These are phyloP conservation scores for Drosophila ironensis DNA, from an alignment of 1,140 invertebrate genomes.

Conservation along the genomic window DNA sequence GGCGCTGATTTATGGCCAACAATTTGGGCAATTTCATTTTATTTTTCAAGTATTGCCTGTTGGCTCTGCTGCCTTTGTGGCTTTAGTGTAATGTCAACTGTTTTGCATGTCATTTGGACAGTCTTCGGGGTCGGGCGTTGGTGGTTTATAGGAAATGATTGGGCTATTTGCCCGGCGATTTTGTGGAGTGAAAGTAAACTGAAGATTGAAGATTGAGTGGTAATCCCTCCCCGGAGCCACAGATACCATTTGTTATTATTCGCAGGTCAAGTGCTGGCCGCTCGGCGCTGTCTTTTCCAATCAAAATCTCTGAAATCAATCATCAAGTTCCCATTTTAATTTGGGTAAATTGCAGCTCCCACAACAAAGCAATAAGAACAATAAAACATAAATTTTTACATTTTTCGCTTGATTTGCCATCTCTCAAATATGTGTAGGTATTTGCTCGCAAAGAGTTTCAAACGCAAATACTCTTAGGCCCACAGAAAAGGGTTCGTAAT, in stretches of 20 bases:
- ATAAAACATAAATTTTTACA: constrained; percentile 34
- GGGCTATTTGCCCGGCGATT: constrained; percentile 22
- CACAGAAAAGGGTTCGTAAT: too few relatives aligned
- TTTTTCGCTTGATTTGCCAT: constrained; percentile 40
- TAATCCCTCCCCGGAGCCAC: too few relatives aligned
- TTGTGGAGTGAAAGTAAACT: constrained; percentile 41
- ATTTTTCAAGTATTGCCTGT: constrained; percentile 52
- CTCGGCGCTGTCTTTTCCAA: too few relatives aligned
- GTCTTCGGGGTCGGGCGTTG: too few relatives aligned
- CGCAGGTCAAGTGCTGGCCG: too few relatives aligned
- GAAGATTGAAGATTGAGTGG: constrained; percentile 18
- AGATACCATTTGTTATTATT: too few relatives aligned
- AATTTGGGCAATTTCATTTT: constrained; percentile 76
- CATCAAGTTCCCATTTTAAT: neutral
- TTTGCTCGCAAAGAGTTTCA: constrained; percentile 30
- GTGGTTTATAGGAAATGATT: constrained; percentile 56
- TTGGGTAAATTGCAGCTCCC: constrained; percentile 6
- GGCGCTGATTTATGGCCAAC: constrained; percentile 65
- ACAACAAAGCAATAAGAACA: constrained; percentile 34
- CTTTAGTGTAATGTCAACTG: constrained; percentile 68
- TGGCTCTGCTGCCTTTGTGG: constrained; percentile 28
- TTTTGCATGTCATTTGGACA: constrained; percentile 72
- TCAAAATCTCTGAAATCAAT: too few relatives aligned
- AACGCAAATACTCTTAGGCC: too few relatives aligned
- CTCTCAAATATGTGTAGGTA: too few relatives aligned